Base-by-base conservation (phyloP, 2,113 vertebrate genomes). In the Tenrec ecaudatus region DNA sequence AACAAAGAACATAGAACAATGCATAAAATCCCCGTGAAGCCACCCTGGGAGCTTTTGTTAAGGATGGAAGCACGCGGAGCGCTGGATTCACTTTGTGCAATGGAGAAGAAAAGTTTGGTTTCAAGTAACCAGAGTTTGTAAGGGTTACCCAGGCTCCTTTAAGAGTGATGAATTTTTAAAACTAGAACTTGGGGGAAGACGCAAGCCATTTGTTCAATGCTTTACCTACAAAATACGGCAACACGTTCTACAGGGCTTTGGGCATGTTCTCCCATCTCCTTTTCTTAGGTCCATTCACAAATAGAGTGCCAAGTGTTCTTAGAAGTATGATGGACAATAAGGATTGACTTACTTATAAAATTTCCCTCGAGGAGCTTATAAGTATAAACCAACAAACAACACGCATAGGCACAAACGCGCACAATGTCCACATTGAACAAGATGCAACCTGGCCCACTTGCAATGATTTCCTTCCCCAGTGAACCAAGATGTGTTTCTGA, bases 1-100 rank as follows among this genome's bases (percentile, higher is more conserved):
- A 97, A 96, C 82, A 96, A 97, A 96, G 89, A 73, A 68, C 75
- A 79, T 77, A 95, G 93, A 97, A 98, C 97, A 97, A 97, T 93
- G 88, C 80, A 95, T 94, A 97, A 96, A 97, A 95, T 96, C 92
- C 76, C 90, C 78, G 86, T 86, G 95, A 97, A 97, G 96, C 90
- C 57, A 96, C 79, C 86, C 84, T 97, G 2, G 0, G 91, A 96
- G 94, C 66, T 97, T 96, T 97, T 96, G 91, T 95, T 97, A 97
- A 96, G 95, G 90, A 96, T 90, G 94, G 96, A 98, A 95, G 47
- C 76, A 92, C 97, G 38, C 89, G 62, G 47, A n/a, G 75, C 43
- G 87, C 57, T 96, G n/a, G 64, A 92, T 94, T 96, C 96, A 8
- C 96, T 94, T 92, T 93, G 73, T 88, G 33, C 23, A 17, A 64